Base-by-base conservation (phyloP, 2,888 invertebrate species). In the Hypolimnas misippus region DNA sequence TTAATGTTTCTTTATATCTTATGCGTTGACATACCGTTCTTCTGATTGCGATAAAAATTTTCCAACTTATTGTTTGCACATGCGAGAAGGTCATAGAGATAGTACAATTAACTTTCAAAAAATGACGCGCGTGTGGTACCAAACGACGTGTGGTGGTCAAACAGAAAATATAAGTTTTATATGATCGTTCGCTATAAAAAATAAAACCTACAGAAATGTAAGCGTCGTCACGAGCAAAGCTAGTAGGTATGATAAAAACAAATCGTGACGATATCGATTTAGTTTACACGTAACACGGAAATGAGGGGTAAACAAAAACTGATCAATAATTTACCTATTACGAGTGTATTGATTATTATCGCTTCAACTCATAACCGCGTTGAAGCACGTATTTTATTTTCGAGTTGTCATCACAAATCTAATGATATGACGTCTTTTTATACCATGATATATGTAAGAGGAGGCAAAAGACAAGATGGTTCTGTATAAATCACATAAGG, bases 401-500 rank as follows among this genome's bases (percentile, higher is more conserved):
- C 12, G 38, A 46, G 54, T 46, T 57, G 54, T 53, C 40, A 61
- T 62, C 53, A 49, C 35, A 17, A 35, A 51, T 16, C 50, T 50
- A 38, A 42, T 51, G 50, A 62, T 62, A 16, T 62, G 42, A 57
- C n/a, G 56, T 60, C 60, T 64, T 49, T 52, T 51, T 55, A 35
- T 55, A 50, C 35, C 50, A 44, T 58, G 56, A 63, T 64, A 57
- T 55, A 55, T 57, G 21, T 46, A 55, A 54, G 57, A 31, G 38
- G 40, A 38, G 51, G 53, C 55, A 57, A 51, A 64, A 19, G 63
- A 66, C 63, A 66, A 63, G 66, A 38, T 51, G 31, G 64, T 38
- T 52, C 50, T 49, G 46, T 62, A 64, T 67, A 67, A 64, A 64
- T 64, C 61, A 49, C 35, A 49, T 33, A 62, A 63, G 62, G 61